Conservation (phyloP, 2,888 invertebrate species). For the Latheticus oryzae region DNA sequence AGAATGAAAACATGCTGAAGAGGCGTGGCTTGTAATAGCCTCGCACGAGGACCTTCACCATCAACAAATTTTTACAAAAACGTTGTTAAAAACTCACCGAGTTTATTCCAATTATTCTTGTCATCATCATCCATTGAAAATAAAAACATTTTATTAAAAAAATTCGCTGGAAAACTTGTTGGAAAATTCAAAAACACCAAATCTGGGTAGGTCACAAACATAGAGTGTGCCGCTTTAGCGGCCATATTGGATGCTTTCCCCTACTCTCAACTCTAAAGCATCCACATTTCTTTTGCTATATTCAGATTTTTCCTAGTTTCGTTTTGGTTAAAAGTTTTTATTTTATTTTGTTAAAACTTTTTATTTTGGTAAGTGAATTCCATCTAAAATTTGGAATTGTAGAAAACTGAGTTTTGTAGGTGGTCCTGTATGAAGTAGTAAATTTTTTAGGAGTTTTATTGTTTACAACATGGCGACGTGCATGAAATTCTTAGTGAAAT, state of each 20-base stretch:
- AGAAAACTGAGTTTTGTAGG: conserved; percentile 48
- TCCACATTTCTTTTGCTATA: conserved; percentile 39
- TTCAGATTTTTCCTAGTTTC: conserved; percentile 48
- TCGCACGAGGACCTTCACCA: conserved; percentile 42
- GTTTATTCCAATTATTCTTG: conserved; percentile 21
- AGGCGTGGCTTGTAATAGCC: conserved; percentile 60
- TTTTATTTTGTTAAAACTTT: conserved; percentile 45
- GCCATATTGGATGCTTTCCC: conserved; percentile 60
- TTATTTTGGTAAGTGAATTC: conserved; percentile 52
- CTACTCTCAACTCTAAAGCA: conserved; percentile 46
- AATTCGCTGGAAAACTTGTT: conserved; percentile 7
- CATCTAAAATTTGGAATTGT: conserved; percentile 37
- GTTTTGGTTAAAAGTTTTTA: conserved; percentile 45
- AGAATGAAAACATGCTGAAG: conserved; percentile 55
- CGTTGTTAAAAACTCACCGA: conserved; percentile 26
- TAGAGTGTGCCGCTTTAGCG: conserved; percentile 50
- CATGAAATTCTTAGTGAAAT: conserved; percentile 43
- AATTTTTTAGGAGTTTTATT: conserved; percentile 23
- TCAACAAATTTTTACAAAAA: conserved; percentile 9
- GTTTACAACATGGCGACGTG: conserved; percentile 44
- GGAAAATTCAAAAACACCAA: conserved; percentile 9
- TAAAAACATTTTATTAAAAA: conserved; percentile 7
- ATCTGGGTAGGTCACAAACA: conserved; percentile 43
- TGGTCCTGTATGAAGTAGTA: conserved; percentile 44
- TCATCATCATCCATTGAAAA: background rate